These are phyloP conservation scores for Burhinus bistriatus DNA, from an alignment of 2,113 vertebrate species.

Conservation along the genomic window DNA sequence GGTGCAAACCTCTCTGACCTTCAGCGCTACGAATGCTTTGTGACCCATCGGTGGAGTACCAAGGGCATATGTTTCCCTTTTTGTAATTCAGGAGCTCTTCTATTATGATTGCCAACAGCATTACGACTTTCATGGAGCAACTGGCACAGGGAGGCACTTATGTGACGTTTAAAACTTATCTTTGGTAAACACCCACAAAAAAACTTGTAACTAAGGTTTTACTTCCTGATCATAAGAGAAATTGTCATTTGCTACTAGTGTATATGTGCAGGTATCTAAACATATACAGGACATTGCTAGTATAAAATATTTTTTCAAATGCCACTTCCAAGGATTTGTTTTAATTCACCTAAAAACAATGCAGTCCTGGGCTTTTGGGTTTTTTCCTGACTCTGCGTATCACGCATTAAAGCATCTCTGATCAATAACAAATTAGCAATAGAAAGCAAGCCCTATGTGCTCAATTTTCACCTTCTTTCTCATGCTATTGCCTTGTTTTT, in stretches of 20 bases:
- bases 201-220: background rate
- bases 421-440: background rate
- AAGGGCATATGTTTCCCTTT: background rate
- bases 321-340: background rate
- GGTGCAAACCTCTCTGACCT: background rate
- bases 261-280: constrained; percentile 1
- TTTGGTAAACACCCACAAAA: constrained; percentile 67
- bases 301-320: constrained; percentile 13
- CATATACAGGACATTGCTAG: background rate
- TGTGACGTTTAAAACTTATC: constrained; percentile 68
- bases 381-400: background rate
- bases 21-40: background rate
- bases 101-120: background rate
- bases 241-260: background rate
- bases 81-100: background rate
- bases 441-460: background rate
- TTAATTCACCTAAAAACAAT: background rate
- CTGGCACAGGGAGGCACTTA: constrained; percentile 71
- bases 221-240: constrained; percentile 6
- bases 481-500: background rate
- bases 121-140: background rate
- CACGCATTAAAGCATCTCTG: background rate
- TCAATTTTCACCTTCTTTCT: background rate
- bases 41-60: background rate
- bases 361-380: background rate